phyloP scores from a whole-genome alignment of 2,888 invertebrate species.

The Tenthredo notha region DNA sequence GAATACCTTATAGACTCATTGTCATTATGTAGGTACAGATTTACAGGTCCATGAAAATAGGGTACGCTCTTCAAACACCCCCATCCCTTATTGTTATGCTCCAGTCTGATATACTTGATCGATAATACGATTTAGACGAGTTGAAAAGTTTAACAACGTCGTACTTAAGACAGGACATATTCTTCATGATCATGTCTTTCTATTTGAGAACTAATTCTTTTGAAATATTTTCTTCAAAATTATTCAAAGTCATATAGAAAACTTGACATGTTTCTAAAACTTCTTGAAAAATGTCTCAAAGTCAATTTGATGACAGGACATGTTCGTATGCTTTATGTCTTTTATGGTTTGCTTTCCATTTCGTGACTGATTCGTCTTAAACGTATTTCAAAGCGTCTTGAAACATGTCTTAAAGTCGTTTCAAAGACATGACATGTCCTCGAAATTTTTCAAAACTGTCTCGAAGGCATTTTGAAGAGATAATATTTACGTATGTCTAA shows the following conservation, averaged over 20 bases:
- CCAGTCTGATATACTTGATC: not conserved
- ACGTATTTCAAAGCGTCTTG: not conserved
- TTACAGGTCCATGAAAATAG: not conserved
- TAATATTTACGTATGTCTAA: not conserved
- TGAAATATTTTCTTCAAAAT: not conserved
- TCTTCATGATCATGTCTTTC: not conserved
- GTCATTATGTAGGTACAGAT: slow-evolving; percentile 13
- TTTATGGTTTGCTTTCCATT: not conserved
- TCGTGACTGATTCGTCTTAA: not conserved
- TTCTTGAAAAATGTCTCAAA: not conserved
- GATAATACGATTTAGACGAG: not conserved
- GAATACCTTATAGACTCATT: slow-evolving; percentile 15
- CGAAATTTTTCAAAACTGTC: not conserved
- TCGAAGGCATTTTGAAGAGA: not conserved
- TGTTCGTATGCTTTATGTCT: not conserved
- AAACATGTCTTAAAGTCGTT: not conserved
- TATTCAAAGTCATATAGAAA: not conserved
- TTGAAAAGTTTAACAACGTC: not conserved
- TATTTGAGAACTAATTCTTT: not conserved
- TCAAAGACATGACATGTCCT: not conserved
- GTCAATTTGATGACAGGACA: not conserved
- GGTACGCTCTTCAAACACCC: not conserved
- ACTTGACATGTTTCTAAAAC: not conserved
- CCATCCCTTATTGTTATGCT: not conserved
- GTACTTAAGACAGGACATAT: not conserved